These are phyloP conservation scores for Galemys pyrenaicus DNA, from an alignment of 2,113 vertebrate species.

Conservation along the genomic window DNA sequence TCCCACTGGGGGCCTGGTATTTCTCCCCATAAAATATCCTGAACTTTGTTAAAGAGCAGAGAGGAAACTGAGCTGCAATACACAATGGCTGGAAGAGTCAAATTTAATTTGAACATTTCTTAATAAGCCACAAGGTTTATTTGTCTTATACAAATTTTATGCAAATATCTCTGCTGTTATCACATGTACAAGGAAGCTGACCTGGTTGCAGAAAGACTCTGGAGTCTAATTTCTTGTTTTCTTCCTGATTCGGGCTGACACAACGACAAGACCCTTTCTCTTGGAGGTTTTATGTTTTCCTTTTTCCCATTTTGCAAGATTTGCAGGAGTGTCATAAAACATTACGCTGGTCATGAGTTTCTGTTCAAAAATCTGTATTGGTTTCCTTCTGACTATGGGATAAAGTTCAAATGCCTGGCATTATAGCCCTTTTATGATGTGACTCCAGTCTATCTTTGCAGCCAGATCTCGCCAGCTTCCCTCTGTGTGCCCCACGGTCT, in stretches of 20 bases:
- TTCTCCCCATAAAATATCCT: constrained; percentile 13
- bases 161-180: constrained; percentile 60
- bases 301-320: constrained; percentile 23
- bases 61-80: constrained; percentile 48
- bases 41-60: constrained; percentile 48
- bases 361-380: constrained; percentile 47
- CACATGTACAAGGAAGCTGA: constrained; percentile 14
- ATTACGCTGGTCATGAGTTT: constrained; percentile 52
- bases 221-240: constrained; percentile 49
- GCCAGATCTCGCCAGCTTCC: constrained; percentile 51
- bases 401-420: constrained; percentile 61
- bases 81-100: constrained; percentile 39
- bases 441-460: constrained; percentile 57
- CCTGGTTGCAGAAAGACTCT: constrained; percentile 19
- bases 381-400: constrained; percentile 47
- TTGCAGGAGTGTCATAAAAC: constrained; percentile 47
- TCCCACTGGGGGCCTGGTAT: not conserved
- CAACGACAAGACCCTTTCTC: not conserved
- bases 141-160: constrained; percentile 72
- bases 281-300: not conserved
- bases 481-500: constrained; percentile 20
- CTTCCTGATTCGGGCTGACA: constrained; percentile 32
- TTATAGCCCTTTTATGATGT: constrained; percentile 69
- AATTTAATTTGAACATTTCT: constrained; percentile 52
- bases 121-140: constrained; percentile 52